phyloP scores from a whole-genome alignment of 1,140 invertebrate genomes.

The Centruroides sculpturatus region DNA sequence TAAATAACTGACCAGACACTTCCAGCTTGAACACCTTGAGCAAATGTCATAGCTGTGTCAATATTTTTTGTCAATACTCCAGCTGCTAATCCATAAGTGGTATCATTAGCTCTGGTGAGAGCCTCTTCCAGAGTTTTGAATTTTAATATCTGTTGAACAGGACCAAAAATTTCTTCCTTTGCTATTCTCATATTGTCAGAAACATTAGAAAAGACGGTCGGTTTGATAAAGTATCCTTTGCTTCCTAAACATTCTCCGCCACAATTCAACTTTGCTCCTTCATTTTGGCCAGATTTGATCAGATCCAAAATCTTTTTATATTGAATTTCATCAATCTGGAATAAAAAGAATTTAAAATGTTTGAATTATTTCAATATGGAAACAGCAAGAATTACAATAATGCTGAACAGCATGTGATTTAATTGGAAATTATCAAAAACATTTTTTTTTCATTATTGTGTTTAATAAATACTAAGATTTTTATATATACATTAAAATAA shows the following conservation, averaged over 20 bases:
- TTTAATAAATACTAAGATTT: too few relatives aligned
- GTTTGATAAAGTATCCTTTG: slow-evolving; percentile 79
- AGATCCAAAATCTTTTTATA: slow-evolving; percentile 66
- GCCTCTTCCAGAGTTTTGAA: slow-evolving; percentile 82
- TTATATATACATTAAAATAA: too few relatives aligned
- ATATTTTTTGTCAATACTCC: slow-evolving; percentile 59
- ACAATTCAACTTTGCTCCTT: slow-evolving; percentile 73
- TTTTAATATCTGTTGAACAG: slow-evolving; percentile 89
- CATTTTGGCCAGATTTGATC: slow-evolving; percentile 67
- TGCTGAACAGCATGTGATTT: too few relatives aligned
- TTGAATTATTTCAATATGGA: too few relatives aligned
- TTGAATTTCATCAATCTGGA: slow-evolving; percentile 64
- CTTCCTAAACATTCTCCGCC: slow-evolving; percentile 59
- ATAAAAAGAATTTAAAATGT: not conserved
- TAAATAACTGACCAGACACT: slow-evolving; percentile 57
- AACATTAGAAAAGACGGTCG: slow-evolving; percentile 91
- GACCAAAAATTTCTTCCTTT: slow-evolving; percentile 92
- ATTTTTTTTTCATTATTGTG: too few relatives aligned
- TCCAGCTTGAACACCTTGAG: slow-evolving; percentile 67
- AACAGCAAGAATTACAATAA: too few relatives aligned
- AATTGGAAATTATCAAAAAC: too few relatives aligned
- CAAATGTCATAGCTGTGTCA: slow-evolving; percentile 40
- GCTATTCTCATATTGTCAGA: slow-evolving; percentile 86
- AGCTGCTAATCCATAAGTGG: slow-evolving; percentile 85
- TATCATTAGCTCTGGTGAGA: slow-evolving; percentile 73